These are phyloP conservation scores for Huso huso DNA, from an alignment of 2,797 vertebrate species.

Conservation along the genomic window DNA sequence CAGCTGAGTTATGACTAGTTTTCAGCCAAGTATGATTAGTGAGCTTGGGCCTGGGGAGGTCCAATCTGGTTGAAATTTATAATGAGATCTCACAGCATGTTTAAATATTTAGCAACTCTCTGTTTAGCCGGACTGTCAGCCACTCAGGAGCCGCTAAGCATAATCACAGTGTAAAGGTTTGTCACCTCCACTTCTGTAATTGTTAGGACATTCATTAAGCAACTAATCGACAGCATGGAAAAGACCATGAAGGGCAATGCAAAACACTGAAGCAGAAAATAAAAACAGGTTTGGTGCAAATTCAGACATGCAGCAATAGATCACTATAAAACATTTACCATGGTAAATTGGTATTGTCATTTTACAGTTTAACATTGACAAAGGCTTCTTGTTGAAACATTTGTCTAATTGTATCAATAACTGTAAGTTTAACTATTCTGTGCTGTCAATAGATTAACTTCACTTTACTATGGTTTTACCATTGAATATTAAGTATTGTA, in stretches of 20 bases:
- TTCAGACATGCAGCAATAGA: no score
- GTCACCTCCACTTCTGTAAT: background rate
- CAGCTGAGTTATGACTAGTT: slow-evolving; percentile 55
- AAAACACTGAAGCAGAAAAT: background rate
- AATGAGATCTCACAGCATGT: slow-evolving; percentile 69
- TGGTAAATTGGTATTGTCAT: slow-evolving; percentile 40
- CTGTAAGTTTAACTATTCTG: no score
- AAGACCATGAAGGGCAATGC: background rate
- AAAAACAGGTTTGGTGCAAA: no score
- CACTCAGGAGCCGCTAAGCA: slow-evolving; percentile 42
- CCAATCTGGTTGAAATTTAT: slow-evolving; percentile 51
- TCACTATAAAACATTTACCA: slow-evolving; percentile 35
- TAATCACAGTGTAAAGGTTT: slow-evolving; percentile 2
- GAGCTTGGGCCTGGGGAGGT: slow-evolving; percentile 45
- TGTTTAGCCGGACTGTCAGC: slow-evolving; percentile 53
- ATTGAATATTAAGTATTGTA: no score
- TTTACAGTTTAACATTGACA: slow-evolving; percentile 8
- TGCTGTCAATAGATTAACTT: slow-evolving; percentile 31
- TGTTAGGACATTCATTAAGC: background rate
- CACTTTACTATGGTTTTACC: background rate
- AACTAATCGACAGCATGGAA: background rate
- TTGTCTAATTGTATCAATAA: no score
- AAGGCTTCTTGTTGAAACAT: no score
- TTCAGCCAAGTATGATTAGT: slow-evolving; percentile 32
- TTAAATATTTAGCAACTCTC: slow-evolving; percentile 73